A percentile compares a stretch with the other conserved stretches of the same genome.
These are phyloP conservation scores for Neodiprion pinetum DNA, from an alignment of 1,140 invertebrate species.

Conservation along the genomic window DNA sequence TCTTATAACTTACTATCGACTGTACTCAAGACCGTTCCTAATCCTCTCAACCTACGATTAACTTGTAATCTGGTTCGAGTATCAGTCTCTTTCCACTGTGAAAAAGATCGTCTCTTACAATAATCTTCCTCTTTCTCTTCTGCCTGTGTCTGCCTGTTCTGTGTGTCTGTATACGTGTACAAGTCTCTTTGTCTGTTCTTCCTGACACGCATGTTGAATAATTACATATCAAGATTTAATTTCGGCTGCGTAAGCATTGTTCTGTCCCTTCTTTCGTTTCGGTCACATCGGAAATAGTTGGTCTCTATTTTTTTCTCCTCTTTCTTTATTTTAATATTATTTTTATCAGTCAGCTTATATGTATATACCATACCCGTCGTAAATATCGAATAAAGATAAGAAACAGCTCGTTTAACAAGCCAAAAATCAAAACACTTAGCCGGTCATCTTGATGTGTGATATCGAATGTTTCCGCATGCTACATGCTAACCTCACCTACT, in stretches of 20 bases:
- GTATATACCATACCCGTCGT: no score
- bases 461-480: constrained; percentile 22
- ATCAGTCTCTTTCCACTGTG: no score
- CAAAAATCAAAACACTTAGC: neutral
- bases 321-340: no score
- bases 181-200: no score
- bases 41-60: neutral
- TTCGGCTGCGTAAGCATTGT: neutral
- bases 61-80: neutral
- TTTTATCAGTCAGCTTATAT: no score
- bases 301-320: neutral
- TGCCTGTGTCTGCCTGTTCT: no score
- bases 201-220: constrained; percentile 11
- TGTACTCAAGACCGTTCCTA: neutral
- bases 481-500: constrained; percentile 17
- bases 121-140: no score
- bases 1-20: neutral
- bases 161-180: no score
- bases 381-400: no score
- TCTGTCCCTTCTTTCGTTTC: constrained; percentile 20
- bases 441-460: constrained; percentile 31
- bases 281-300: constrained; percentile 14
- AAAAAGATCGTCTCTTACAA: no score
- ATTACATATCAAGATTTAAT: constrained; percentile 35
- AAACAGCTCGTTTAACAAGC: no score